Base-by-base conservation (phyloP, 2,888 invertebrate species). In the Leucania comma region DNA sequence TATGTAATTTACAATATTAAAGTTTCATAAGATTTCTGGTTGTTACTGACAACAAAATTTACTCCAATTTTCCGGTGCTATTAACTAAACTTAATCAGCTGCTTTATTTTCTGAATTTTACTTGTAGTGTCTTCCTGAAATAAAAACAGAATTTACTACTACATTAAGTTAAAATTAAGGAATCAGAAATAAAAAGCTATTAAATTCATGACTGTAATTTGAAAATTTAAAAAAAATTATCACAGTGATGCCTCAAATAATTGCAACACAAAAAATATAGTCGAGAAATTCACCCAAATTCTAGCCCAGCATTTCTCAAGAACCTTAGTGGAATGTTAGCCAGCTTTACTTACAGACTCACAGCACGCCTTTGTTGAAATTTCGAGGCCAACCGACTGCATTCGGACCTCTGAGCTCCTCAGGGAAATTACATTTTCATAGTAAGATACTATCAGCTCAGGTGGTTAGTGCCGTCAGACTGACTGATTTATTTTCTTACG, bases 391-490 rank as follows among this genome's bases (percentile, higher is more conserved):
- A 63, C 59, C 32, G 35, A 67, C 53, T 78, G 78, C 79, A 72
- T 29, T 54, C 57, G 38, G 64, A 64, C 75, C 57, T 61, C 35
- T 10, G 57, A 10, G 58, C 22, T 26, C 46, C 80, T 58, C 63
- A 22, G 57, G 78, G 78, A 79, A 79, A 79, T 79, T 64, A 82
- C 46, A 57, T 48, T 79, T 82, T 79, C 75, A 64, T 73, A 61
- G 80, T 57, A 61, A 67, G 80, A 64, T 62, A 57, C 51, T 74
- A 79, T 80, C 80, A 73, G 66, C 50, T 61, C 29, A 79, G 82
- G 82, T 78, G 78, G 78, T 64, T 57, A 48, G 50, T 67, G 22
- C 64, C 73, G 80, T 80, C 79, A 56, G 68, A 74, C 80, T 57
- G 59, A 22, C 35, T 80, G 79, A 79, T 80, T 83, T 83, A 79